Percentiles rank a stretch among this genome's conserved stretches.
These are phyloP conservation scores for Dinomys branickii DNA, from an alignment of 2,113 vertebrate genomes.

Conservation along the genomic window DNA sequence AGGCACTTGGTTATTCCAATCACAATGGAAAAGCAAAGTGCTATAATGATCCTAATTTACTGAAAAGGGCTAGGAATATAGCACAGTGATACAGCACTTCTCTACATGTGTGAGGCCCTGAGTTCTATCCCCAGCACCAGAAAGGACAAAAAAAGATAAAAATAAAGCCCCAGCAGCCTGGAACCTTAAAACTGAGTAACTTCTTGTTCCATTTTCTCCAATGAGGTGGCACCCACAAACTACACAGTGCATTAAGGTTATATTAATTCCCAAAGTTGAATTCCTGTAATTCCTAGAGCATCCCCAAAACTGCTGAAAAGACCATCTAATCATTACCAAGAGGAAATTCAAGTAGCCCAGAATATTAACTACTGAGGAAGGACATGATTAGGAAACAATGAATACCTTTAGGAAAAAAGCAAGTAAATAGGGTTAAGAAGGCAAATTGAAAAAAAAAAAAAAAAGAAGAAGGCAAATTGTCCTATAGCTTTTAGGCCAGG, in stretches of 20 bases:
- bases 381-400: slow-evolving; percentile 33
- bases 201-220: neutral
- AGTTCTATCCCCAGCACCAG: neutral
- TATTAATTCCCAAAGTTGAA: neutral
- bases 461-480: neutral
- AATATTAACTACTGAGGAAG: neutral
- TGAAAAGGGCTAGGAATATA: neutral
- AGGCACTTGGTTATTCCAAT: neutral
- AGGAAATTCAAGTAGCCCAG: slow-evolving; percentile 46
- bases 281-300: neutral
- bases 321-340: slow-evolving; percentile 38
- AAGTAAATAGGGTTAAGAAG: neutral
- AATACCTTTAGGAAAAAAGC: neutral
- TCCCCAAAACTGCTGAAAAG: neutral
- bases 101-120: neutral
- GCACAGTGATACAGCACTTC: neutral
- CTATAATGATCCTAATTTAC: neutral
- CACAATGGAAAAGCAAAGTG: slow-evolving; percentile 14
- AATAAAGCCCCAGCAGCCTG: neutral
- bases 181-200: neutral
- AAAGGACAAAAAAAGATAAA: neutral
- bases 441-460: neutral
- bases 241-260: neutral
- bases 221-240: neutral
- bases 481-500: neutral